phyloP scores from a whole-genome alignment of 2,113 vertebrate species.

The Crotalus helleri region DNA sequence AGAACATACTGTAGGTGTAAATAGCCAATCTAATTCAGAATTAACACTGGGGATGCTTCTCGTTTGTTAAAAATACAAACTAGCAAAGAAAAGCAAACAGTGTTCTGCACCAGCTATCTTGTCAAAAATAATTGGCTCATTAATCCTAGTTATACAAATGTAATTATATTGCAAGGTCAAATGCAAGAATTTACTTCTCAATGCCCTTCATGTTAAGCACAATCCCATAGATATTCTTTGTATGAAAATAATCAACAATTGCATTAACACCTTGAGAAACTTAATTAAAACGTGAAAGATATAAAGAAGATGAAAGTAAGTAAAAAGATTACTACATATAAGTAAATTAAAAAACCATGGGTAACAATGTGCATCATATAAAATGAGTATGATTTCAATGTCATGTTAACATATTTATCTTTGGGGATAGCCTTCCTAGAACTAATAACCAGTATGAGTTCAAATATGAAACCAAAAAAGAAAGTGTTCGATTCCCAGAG shows the following conservation, averaged over 20 bases:
- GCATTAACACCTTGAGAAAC: constrained; percentile 12
- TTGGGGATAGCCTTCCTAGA: background rate
- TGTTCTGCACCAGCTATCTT: background rate
- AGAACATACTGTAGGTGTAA: constrained; percentile 11
- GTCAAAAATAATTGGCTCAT: constrained; percentile 41
- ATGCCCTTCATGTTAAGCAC: constrained; percentile 25
- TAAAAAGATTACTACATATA: fast-evolving
- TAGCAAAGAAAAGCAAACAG: constrained; percentile 1
- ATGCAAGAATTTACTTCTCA: constrained; percentile 24
- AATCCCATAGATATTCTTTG: background rate
- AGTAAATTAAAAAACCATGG: background rate
- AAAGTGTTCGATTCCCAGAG: background rate
- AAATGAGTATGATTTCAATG: background rate
- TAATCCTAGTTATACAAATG: constrained; percentile 37
- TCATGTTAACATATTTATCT: background rate
- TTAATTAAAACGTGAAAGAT: background rate
- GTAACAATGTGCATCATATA: background rate
- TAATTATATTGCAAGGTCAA: constrained; percentile 26
- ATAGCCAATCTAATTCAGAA: background rate
- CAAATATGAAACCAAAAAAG: background rate
- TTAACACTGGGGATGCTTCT: background rate
- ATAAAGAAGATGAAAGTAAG: background rate
- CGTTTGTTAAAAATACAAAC: constrained; percentile 24
- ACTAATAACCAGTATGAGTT: background rate
- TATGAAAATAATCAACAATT: constrained; percentile 25